A percentile compares a stretch with the other conserved stretches of the same genome.
Conservation (phyloP, 1,140 invertebrate species). For the Pseudomyrmex concolor region DNA sequence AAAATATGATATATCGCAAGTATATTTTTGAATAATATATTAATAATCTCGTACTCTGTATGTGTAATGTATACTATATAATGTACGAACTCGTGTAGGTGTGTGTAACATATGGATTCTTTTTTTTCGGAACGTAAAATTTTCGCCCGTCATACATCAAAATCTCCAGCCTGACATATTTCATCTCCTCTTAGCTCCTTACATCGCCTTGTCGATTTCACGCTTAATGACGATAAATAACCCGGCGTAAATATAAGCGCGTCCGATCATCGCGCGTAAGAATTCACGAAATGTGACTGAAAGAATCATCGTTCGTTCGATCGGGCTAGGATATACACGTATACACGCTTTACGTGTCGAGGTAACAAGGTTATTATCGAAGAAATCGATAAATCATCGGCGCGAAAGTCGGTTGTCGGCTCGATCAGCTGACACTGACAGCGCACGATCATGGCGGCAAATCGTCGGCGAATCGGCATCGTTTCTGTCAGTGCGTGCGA, state of each 20-base stretch:
- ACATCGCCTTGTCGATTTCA: neutral
- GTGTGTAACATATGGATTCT: too few species aligned
- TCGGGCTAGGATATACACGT: neutral
- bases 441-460: constrained; percentile 4
- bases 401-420: constrained; percentile 1
- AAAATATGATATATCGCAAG: neutral
- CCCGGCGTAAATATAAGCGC: too few species aligned
- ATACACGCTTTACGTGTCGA: constrained; percentile 7
- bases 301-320: too few species aligned
- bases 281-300: constrained; percentile 7
- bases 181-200: too few species aligned
- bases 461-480: constrained; percentile 14
- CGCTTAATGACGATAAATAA: neutral
- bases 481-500: constrained; percentile 49
- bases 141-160: too few species aligned
- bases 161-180: too few species aligned
- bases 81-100: too few species aligned
- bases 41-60: neutral
- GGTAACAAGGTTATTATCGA: constrained; percentile 37
- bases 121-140: too few species aligned
- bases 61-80: neutral
- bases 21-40: neutral
- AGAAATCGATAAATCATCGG: constrained; percentile 55
- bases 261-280: neutral
- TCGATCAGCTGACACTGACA: constrained; percentile 71